Conservation (phyloP, 2,888 invertebrate species). For the Drosophila cyrtoloma region DNA sequence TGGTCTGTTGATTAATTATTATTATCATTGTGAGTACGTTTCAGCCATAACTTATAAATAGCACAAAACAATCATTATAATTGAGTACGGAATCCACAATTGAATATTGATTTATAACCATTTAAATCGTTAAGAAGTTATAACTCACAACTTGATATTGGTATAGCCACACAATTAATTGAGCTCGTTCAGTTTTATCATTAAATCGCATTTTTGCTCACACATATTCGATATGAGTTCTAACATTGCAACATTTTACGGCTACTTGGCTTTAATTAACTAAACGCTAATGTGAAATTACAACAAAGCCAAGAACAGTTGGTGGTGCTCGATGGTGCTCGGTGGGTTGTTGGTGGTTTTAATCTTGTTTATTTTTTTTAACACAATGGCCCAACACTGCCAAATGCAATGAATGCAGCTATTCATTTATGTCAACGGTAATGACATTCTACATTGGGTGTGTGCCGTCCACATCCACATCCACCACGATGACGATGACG, state of each 20-base stretch:
- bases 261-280: slow-evolving; percentile 73
- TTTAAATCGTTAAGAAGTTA: neutral
- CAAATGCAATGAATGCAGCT: slow-evolving; percentile 84
- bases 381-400: slow-evolving; percentile 53
- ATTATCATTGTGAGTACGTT: neutral
- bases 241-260: slow-evolving; percentile 3
- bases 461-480: slow-evolving; percentile 53
- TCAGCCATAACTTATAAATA: neutral
- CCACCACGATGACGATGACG: slow-evolving; percentile 15
- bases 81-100: neutral
- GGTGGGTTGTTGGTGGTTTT: slow-evolving; percentile 24
- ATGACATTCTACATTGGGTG: slow-evolving; percentile 83
- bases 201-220: slow-evolving; percentile 26
- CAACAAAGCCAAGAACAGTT: slow-evolving; percentile 53
- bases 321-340: slow-evolving; percentile 2
- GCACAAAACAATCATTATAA: neutral
- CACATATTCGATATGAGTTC: slow-evolving; percentile 3
- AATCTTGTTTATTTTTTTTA: slow-evolving; percentile 45
- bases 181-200: slow-evolving; percentile 22
- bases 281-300: slow-evolving; percentile 70
- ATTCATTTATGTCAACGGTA: slow-evolving; percentile 84
- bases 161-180: neutral
- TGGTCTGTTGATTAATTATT: neutral
- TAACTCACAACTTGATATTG: too few relatives aligned
- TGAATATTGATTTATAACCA: neutral